Percentiles rank a stretch among this genome's conserved stretches.
Conservation (phyloP, 1,140 invertebrate genomes). For the Drosophila saltans region DNA sequence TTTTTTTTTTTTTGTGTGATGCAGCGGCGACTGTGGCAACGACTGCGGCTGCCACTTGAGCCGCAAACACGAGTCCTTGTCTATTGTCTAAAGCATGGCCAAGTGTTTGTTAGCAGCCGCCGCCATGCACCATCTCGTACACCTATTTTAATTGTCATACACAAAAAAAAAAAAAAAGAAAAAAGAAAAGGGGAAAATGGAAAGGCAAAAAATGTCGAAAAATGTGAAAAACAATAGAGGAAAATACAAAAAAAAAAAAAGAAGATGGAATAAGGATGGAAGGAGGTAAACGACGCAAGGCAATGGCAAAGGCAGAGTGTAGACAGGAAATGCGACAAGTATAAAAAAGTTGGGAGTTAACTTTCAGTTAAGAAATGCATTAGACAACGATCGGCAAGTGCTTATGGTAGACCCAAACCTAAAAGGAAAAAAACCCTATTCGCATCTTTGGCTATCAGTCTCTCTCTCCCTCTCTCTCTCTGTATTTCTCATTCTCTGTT, state of each 20-base stretch:
- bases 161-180: constrained; percentile 49
- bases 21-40: constrained; percentile 31
- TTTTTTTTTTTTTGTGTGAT: constrained; percentile 27
- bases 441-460: neutral
- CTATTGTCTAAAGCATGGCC: constrained; percentile 80
- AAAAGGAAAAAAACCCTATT: neutral
- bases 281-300: constrained; percentile 17
- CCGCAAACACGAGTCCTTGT: constrained; percentile 77
- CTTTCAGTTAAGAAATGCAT: neutral
- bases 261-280: constrained; percentile 12
- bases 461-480: neutral
- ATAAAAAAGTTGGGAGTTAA: constrained; percentile 1
- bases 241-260: constrained; percentile 41
- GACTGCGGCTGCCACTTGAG: constrained; percentile 73
- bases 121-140: constrained; percentile 65
- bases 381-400: constrained; percentile 43
- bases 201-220: constrained; percentile 37
- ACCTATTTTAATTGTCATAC: constrained; percentile 79
- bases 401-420: constrained; percentile 13
- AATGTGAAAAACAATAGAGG: constrained; percentile 47
- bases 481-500: neutral
- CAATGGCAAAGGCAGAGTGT: constrained; percentile 10
- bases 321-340: constrained; percentile 20
- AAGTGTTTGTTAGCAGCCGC: constrained; percentile 78
- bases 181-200: constrained; percentile 33